Percentiles rank a stretch among this genome's conserved stretches.
These are phyloP conservation scores for Allolobophora icterica DNA, from an alignment of 2,888 invertebrate species.

Conservation along the genomic window DNA sequence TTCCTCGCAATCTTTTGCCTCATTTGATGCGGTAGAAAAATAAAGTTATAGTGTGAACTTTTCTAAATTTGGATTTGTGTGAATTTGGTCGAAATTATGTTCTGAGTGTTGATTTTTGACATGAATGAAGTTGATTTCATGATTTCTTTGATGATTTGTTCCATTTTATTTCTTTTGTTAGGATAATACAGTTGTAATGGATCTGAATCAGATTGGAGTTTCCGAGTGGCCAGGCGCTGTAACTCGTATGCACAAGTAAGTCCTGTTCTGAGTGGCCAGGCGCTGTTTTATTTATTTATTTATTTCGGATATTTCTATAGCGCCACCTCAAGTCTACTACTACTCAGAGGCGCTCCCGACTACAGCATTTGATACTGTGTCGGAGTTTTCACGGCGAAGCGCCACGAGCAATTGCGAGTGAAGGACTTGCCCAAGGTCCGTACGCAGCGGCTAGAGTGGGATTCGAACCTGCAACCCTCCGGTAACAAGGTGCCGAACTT, in stretches of 20 bases:
- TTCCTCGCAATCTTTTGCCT: not conserved
- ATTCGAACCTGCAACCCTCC: too few relatives aligned
- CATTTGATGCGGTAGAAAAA: not conserved
- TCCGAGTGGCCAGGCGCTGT: constrained; percentile 56
- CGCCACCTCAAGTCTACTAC: too few relatives aligned
- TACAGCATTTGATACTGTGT: too few relatives aligned
- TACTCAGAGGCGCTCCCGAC: too few relatives aligned
- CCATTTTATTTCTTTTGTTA: constrained; percentile 25
- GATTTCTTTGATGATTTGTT: not conserved
- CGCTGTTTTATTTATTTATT: too few relatives aligned
- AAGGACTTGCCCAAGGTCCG: too few relatives aligned
- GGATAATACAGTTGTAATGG: constrained; percentile 71
- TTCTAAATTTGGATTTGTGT: not conserved
- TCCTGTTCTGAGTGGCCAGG: too few relatives aligned
- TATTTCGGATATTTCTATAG: too few relatives aligned
- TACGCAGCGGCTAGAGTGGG: too few relatives aligned
- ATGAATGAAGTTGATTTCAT: not conserved
- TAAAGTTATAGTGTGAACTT: not conserved
- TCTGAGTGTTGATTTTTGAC: not conserved
- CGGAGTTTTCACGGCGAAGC: too few relatives aligned
- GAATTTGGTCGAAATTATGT: not conserved
- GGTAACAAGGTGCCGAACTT: too few relatives aligned
- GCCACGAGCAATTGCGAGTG: too few relatives aligned
- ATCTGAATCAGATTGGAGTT: constrained; percentile 72
- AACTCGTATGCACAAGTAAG: constrained; percentile 42